These are phyloP conservation scores for Calliopsis andreniformis DNA, from an alignment of 1,140 invertebrate species.

Conservation along the genomic window DNA sequence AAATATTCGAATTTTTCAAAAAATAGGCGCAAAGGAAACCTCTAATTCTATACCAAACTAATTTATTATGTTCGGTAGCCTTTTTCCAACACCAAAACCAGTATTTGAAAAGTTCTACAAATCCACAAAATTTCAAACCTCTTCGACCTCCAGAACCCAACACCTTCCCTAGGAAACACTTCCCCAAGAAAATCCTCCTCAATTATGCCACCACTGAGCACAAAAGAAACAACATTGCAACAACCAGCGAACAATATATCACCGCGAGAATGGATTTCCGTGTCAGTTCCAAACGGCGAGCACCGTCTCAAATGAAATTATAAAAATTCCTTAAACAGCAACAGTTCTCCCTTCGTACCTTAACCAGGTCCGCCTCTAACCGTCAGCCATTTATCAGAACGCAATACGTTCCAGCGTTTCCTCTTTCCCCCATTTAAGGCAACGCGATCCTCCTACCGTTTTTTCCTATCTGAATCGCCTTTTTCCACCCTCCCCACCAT, in stretches of 20 bases:
- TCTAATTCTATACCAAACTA: too few relatives aligned
- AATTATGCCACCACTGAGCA: not conserved
- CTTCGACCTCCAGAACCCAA: too few relatives aligned
- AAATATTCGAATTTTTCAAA: too few relatives aligned
- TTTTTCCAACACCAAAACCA: too few relatives aligned
- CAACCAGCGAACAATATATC: not conserved
- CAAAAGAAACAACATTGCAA: not conserved
- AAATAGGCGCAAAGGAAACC: too few relatives aligned
- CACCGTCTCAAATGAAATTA: slow-evolving; percentile 26
- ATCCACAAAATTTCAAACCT: too few relatives aligned
- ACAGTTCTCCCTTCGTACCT: not conserved
- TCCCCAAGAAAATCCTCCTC: not conserved
- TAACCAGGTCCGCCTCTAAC: slow-evolving; percentile 17
- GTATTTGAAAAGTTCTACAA: too few relatives aligned
- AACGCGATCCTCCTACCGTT: not conserved
- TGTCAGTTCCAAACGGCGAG: not conserved
- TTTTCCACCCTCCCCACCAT: not conserved
- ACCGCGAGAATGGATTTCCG: not conserved
- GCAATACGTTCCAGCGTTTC: slow-evolving; percentile 7
- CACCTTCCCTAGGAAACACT: too few relatives aligned
- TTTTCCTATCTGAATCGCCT: not conserved
- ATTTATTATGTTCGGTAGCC: too few relatives aligned
- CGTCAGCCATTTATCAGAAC: slow-evolving; percentile 32
- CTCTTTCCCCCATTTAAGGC: slow-evolving; percentile 10
- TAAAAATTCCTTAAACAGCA: slow-evolving; percentile 23